These are phyloP conservation scores for Misgurnus mizolepis DNA, from an alignment of 2,113 vertebrate genomes.

Conservation along the genomic window DNA sequence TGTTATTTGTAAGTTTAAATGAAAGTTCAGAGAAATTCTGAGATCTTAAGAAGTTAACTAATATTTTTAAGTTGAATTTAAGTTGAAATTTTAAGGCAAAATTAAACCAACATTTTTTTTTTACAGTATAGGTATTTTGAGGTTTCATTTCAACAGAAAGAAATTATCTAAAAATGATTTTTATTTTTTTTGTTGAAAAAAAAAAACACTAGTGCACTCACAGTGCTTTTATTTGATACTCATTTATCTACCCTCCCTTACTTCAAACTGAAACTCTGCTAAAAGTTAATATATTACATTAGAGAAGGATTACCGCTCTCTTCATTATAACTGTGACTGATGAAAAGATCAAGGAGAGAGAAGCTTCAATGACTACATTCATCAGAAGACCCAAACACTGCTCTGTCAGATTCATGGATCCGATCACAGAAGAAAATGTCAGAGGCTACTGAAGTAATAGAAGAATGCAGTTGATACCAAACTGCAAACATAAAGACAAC, in stretches of 20 bases:
- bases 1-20: too few relatives aligned
- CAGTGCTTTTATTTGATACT: constrained; percentile 26
- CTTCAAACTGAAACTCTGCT: constrained; percentile 43
- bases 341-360: constrained; percentile 25
- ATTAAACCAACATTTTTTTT: too few relatives aligned
- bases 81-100: too few relatives aligned
- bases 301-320: constrained; percentile 35
- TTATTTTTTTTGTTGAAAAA: too few relatives aligned
- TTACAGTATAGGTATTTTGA: too few relatives aligned
- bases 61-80: too few relatives aligned
- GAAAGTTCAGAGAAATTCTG: too few relatives aligned
- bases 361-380: constrained; percentile 29
- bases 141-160: too few relatives aligned
- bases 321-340: constrained; percentile 41
- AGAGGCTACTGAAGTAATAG: constrained; percentile 29
- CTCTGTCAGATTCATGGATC: constrained; percentile 20
- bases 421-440: constrained; percentile 20
- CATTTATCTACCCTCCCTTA: constrained; percentile 34
- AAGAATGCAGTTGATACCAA: constrained; percentile 9
- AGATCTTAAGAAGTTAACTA: too few relatives aligned
- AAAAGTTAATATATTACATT: constrained; percentile 44
- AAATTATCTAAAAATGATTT: too few relatives aligned
- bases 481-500: constrained; percentile 16
- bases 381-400: constrained; percentile 27
- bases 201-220: not conserved